These are phyloP conservation scores for Centropus bengalensis DNA, from an alignment of 2,113 vertebrate species.

Conservation along the genomic window DNA sequence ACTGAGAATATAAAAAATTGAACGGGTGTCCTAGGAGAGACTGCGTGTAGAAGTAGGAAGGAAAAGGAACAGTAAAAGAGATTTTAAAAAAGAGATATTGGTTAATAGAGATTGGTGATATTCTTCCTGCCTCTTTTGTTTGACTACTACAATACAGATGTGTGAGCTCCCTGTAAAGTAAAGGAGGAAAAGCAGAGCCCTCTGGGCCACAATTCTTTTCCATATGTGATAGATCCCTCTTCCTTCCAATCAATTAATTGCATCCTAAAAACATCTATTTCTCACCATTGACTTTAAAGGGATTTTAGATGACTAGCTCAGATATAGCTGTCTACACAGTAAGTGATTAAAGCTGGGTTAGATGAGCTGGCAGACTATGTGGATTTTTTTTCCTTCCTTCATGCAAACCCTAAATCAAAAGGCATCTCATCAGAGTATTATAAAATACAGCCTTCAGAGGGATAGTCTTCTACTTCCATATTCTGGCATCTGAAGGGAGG, in stretches of 20 bases:
- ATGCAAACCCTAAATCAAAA: slow-evolving; percentile 63
- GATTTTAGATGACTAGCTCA: slow-evolving; percentile 67
- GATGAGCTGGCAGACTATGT: slow-evolving; percentile 49
- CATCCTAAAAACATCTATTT: slow-evolving; percentile 68
- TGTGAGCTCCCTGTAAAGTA: background rate
- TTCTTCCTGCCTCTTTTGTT: background rate
- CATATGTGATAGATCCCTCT: slow-evolving; percentile 37
- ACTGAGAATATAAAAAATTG: background rate
- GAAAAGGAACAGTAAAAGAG: background rate
- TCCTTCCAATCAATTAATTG: slow-evolving; percentile 64
- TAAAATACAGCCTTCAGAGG: slow-evolving; percentile 56
- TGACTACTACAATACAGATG: background rate
- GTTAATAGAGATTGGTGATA: background rate
- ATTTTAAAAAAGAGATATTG: background rate
- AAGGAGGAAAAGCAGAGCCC: slow-evolving; percentile 10
- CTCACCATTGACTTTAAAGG: slow-evolving; percentile 65
- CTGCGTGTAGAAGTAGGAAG: background rate
- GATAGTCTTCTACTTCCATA: background rate
- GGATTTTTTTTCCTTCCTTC: slow-evolving; percentile 27
- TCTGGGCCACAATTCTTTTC: slow-evolving; percentile 29
- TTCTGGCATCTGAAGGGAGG: slow-evolving; percentile 48
- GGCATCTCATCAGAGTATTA: slow-evolving; percentile 45
- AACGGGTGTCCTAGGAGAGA: background rate
- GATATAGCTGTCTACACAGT: slow-evolving; percentile 55
- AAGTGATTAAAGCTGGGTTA: slow-evolving; percentile 67